Evolutionary conservation across 2,797 vertebrate genomes (phyloP).

Genomic region (Sebastes matsubarae): DNA sequence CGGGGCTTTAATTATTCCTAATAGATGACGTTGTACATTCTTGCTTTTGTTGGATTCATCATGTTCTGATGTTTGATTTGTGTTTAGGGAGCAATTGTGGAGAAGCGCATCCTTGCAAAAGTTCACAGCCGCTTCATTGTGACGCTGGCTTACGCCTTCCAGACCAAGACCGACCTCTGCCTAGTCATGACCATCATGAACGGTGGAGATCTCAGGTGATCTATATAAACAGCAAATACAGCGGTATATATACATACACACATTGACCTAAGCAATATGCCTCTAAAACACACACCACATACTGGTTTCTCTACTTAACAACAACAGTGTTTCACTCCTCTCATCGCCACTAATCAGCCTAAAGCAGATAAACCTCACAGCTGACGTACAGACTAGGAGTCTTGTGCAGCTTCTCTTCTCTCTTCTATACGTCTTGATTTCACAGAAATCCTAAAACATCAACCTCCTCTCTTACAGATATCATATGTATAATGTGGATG

Average conservation of each 20-base stretch:
- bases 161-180: constrained; percentile 85
- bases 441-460: neutral
- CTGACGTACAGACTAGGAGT: constrained; percentile 33
- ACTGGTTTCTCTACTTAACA: constrained; percentile 9
- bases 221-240: neutral
- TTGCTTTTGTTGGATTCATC: constrained; percentile 1
- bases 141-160: constrained; percentile 83
- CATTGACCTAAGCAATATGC: neutral
- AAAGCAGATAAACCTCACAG: constrained; percentile 41
- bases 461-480: constrained; percentile 59
- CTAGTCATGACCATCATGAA: constrained; percentile 88
- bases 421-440: neutral
- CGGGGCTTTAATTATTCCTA: neutral
- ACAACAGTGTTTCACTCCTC: constrained; percentile 6
- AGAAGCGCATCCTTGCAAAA: constrained; percentile 84
- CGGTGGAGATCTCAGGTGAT: constrained; percentile 84
- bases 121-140: constrained; percentile 86
- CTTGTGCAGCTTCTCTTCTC: neutral
- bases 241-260: neutral
- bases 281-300: neutral
- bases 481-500: constrained; percentile 85
- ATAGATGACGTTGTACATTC: neutral
- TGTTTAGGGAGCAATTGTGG: constrained; percentile 82
- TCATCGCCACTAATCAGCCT: constrained; percentile 54
- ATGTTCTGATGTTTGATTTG: constrained; percentile 22